Evolutionary conservation across 92 coral and sea anemone genomes (phyloP).

Genomic region (Palythoa grandiflora): DNA sequence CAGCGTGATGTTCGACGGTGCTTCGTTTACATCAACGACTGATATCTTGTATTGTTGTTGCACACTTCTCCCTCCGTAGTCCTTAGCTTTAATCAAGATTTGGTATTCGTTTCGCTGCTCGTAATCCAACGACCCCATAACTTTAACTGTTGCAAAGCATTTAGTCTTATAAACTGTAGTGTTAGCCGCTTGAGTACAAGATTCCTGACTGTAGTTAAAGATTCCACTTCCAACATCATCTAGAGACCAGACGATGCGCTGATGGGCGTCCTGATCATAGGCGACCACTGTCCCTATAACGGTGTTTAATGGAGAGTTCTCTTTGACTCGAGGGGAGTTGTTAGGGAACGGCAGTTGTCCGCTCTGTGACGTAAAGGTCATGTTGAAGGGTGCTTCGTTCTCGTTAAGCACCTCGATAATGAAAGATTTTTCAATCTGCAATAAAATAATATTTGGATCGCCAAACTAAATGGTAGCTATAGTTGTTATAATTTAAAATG

Average conservation of each 20-base stretch:
- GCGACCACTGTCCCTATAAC: constrained; percentile 82
- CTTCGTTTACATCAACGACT: constrained; percentile 74
- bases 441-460: not conserved
- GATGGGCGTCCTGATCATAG: constrained; percentile 74
- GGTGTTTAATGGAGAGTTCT: constrained; percentile 70
- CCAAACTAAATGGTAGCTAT: too few relatives aligned
- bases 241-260: constrained; percentile 69
- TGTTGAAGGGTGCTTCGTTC: constrained; percentile 87
- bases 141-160: constrained; percentile 61
- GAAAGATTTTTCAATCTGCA: constrained; percentile 82
- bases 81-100: constrained; percentile 79
- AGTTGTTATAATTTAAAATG: not conserved
- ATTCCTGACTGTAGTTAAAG: constrained; percentile 52
- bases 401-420: constrained; percentile 85
- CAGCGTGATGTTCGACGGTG: constrained; percentile 76
- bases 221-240: constrained; percentile 79
- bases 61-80: constrained; percentile 72
- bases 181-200: constrained; percentile 64
- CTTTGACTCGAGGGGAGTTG: constrained; percentile 73
- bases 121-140: constrained; percentile 71
- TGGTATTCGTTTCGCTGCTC: constrained; percentile 58
- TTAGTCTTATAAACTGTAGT: constrained; percentile 69
- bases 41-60: constrained; percentile 59
- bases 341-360: constrained; percentile 78
- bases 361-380: constrained; percentile 74